A percentile compares a stretch with the other conserved stretches of the same genome.
These are phyloP conservation scores for Phalloptychus januarius DNA, from an alignment of 2,797 vertebrate genomes.

Conservation along the genomic window DNA sequence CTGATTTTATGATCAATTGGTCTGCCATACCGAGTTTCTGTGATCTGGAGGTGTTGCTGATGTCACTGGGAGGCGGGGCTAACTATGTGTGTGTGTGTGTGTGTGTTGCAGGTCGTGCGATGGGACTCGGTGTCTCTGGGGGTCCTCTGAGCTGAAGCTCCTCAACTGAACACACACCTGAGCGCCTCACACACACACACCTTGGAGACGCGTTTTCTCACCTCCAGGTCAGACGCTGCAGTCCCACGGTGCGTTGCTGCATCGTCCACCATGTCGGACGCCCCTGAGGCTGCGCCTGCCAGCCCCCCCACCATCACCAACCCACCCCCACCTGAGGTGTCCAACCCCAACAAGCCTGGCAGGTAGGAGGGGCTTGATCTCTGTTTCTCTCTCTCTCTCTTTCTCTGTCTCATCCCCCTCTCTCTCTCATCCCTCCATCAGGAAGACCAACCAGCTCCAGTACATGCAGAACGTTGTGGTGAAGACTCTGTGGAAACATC, in stretches of 20 bases:
- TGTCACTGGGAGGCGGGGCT: not conserved
- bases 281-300: constrained; percentile 86
- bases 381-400: no score
- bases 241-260: constrained; percentile 60
- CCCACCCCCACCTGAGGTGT: constrained; percentile 89
- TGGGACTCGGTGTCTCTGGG: constrained; percentile 61
- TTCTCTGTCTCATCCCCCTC: no score
- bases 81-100: not conserved
- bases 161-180: constrained; percentile 55
- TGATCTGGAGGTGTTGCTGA: not conserved
- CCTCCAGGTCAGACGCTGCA: constrained; percentile 51
- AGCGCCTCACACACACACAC: constrained; percentile 25
- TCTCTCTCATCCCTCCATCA: constrained; percentile 17
- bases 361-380: constrained; percentile 42
- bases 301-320: constrained; percentile 87
- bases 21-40: no score
- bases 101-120: constrained; percentile 62
- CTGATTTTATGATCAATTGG: no score
- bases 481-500: constrained; percentile 97
- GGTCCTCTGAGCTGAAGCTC: constrained; percentile 45
- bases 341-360: constrained; percentile 90
- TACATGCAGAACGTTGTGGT: constrained; percentile 99
- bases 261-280: constrained; percentile 86
- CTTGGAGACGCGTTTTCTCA: constrained; percentile 47
- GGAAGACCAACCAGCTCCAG: constrained; percentile 96